Base-by-base conservation (phyloP, 2,113 vertebrate species). In the Austrofundulus limnaeus region DNA sequence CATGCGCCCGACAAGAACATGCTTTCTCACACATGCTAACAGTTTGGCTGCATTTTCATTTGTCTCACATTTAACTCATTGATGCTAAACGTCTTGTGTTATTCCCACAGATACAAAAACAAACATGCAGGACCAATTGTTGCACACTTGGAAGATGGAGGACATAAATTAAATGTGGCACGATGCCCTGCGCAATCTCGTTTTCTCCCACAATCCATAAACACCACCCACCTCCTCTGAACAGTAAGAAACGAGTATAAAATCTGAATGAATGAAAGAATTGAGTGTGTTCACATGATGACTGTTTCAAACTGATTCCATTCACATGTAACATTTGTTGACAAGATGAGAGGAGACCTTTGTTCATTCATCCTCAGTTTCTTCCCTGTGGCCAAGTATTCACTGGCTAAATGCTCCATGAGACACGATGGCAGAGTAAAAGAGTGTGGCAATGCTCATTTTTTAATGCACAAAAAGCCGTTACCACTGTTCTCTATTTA, bases 401-500 rank as follows among this genome's bases (percentile, higher is more conserved):
- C 21, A 52, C 2, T 45, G 17, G 24, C 39, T 38, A n/a, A 52
- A 28, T 31, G n/a, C 11, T 34, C 9, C 24, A 46, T 41, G 45
- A 24, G 47, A 8, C 43, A 14, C 24, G 20, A 49, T 16, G 11
- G 39, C 45, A 37, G 51, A 50, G 43, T 53, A 78, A 48, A 5
- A 23, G 25, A 56, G 31, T 21, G 31, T 11, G 21, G 43, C 2
- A 42, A 71, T 51, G 47, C 70, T 66, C 34, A 71, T 78, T 61
- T 82, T 64, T 60, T 19, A 62, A 72, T 51, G 59, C 34, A 66
- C 28, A 54, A 60, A 34, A 73, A 69, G 47, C n/a, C 20, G 65
- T 45, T 64, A 50, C 51, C 43, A 50, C 38, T 42, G 65, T 57
- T 73, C 50, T 68, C 49, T 56, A 64, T 82, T 75, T 70, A 77